Conservation (phyloP, 2,797 vertebrate species). For the Geotrypetes seraphini region DNA sequence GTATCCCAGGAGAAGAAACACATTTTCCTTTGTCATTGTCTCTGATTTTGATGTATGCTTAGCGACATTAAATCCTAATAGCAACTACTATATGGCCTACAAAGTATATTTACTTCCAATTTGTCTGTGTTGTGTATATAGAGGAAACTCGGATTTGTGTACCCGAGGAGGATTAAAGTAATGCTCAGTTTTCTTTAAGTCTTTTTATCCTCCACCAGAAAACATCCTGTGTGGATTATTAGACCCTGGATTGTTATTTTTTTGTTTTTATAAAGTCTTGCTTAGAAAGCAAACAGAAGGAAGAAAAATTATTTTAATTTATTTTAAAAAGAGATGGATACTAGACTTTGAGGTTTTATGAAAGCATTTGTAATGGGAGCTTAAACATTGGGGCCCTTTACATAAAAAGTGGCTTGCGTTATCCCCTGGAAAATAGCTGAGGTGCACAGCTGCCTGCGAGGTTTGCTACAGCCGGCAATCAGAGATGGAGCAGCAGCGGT, state of each 20-base stretch:
- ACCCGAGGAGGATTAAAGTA: slow-evolving; percentile 46
- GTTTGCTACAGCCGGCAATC: no score
- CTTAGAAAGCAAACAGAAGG: slow-evolving; percentile 9
- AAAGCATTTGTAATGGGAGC: slow-evolving; percentile 16
- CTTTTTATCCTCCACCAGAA: slow-evolving; percentile 35
- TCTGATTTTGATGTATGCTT: slow-evolving; percentile 45
- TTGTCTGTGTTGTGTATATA: slow-evolving; percentile 36
- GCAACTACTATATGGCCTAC: slow-evolving; percentile 59
- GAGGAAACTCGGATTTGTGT: slow-evolving; percentile 55
- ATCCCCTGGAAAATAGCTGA: no score
- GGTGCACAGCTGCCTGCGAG: no score
- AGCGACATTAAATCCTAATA: slow-evolving; percentile 31
- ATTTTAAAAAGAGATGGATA: slow-evolving; percentile 34
- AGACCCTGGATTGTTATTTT: slow-evolving; percentile 38
- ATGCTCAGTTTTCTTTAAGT: slow-evolving; percentile 50
- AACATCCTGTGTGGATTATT: slow-evolving; percentile 44
- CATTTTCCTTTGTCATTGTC: slow-evolving; percentile 24
- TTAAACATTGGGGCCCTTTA: no score
- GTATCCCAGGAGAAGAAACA: slow-evolving; percentile 8
- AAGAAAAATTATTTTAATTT: slow-evolving; percentile 42
- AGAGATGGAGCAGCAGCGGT: no score
- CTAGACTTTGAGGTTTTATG: slow-evolving; percentile 30
- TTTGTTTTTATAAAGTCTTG: slow-evolving; percentile 25
- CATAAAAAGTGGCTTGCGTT: no score
- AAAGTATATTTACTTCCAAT: slow-evolving; percentile 48